Evolutionary conservation across 2,113 vertebrate genomes (phyloP), one percentile per base, ranked within the genome.

Genomic region (Macquaria australasica): DNA sequence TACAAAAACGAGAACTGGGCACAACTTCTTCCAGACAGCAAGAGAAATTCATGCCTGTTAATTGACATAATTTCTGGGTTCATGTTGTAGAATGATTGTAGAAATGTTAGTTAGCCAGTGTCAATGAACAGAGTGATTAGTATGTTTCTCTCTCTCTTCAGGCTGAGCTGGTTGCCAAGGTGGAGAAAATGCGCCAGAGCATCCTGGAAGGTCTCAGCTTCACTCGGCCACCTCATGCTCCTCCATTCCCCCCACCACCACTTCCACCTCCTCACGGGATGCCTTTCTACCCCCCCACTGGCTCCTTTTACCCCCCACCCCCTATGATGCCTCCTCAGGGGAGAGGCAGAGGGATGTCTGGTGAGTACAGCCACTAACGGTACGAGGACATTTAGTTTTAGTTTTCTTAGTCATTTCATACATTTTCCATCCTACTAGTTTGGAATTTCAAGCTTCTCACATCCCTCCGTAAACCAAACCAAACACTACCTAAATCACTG

Each of bases 181-280:
- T 98, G 90, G 98, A 99, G 93, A 98, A 97, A 94, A 99, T 99
- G 98, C 96, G 97, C 71, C 97, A 98, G 91, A 98, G 98, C 89
- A 98, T 99, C 91, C 95, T 98, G 89, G 98, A 99, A 96, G 97
- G 97, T 84, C 96, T 99, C 91, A 97, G 95, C 96, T 97, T 98
- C 93, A 94, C 96, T 86, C 96, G 97, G 91, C 97, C 97, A 71
- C 97, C 95, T 89, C 97, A 97, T 91, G 96, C 96, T 39, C 94
- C 97, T 64, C 96, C 96, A 45, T 98, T 98, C 91, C 97, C 96
- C 1, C 97, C 97, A 15, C 93, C 96, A 2, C 97, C 96, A 60
- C 89, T 81, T 50, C 74, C 94, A 94, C 89, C 66, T 55, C 82
- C 76, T 85, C 97, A 97, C 50, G 89, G 96, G 91, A 97, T 98